phyloP scores from a whole-genome alignment of 2,888 invertebrate genomes.

The Rosalia funebris region DNA sequence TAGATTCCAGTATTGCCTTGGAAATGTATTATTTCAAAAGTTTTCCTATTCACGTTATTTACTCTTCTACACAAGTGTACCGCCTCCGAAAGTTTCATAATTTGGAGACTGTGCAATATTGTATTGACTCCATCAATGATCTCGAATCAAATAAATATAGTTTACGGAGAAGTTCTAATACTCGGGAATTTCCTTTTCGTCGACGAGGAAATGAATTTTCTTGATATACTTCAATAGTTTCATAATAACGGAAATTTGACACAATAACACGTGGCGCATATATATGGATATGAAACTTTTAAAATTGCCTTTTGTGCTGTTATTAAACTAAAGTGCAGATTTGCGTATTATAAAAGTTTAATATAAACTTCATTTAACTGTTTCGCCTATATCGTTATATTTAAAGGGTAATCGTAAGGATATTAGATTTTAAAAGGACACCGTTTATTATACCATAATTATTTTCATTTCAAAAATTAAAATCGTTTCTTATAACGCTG shows the following conservation, averaged over 20 bases:
- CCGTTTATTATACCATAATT: too few species aligned
- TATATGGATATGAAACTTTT: background rate
- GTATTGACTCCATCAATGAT: conserved; percentile 49
- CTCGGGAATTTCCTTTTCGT: conserved; percentile 42
- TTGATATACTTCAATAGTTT: conserved; percentile 42
- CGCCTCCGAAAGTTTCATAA: conserved; percentile 47
- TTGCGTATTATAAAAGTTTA: too few species aligned
- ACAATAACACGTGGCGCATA: background rate
- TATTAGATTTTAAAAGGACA: too few species aligned
- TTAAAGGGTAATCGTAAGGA: too few species aligned
- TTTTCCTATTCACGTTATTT: conserved; percentile 52
- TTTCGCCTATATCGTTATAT: too few species aligned
- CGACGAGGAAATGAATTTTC: conserved; percentile 45
- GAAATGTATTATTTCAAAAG: conserved; percentile 50
- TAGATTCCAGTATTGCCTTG: conserved; percentile 34
- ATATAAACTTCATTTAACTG: too few species aligned
- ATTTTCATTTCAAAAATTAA: too few species aligned
- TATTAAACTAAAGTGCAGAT: too few species aligned
- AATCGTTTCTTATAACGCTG: too few species aligned
- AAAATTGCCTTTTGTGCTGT: background rate
- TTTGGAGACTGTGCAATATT: conserved; percentile 50
- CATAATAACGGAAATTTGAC: conserved; percentile 30
- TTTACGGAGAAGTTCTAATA: conserved; percentile 38
- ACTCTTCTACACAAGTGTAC: conserved; percentile 42
- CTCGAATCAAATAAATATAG: conserved; percentile 46